Base-by-base conservation (phyloP, 1,140 invertebrate species). In the Drosophila nannoptera region DNA sequence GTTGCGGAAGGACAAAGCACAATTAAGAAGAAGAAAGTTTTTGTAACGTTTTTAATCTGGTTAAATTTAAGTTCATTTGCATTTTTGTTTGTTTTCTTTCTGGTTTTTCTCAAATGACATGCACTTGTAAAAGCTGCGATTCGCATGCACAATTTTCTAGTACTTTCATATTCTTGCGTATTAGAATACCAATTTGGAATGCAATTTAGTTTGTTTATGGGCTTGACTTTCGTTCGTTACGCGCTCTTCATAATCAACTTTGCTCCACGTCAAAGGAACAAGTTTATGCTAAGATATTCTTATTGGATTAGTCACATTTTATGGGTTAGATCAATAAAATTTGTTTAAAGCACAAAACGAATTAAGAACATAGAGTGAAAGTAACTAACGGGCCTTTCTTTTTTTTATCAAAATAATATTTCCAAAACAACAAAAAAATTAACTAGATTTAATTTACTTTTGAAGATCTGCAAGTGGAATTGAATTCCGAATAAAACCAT, bases 1-100 rank as follows among this genome's bases (percentile, higher is more conserved):
- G 88, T 89, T 89, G 88, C 88, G 88, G 88, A 89, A 89, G 89
- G 88, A 89, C 88, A 89, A 89, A 89, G 83, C 88, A 89, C 88
- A 89, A 89, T 87, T 81, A 87, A 86, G 77, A 89, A 87, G 80
- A 82, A 89, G 73, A 82, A 78, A 82, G 81, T 82, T 60, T 78
- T 86, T 81, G 65, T 78, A 81, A 84, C 68, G 64, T 63, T 72
- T 53, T 40, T 49, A 61, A 55, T 61, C 45, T 49, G 35, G 38
- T 49, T 77, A 67, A 49, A 67, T 12, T 56, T 56, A 45, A 53
- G 16, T 11, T 45, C 16, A 14, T 56, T 56, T 53, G 33, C 12
- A 22, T 22, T 22, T 22, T 22, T 22, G 22, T 43, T 43, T 14
- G 2, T 7, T 43, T 42, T 46, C 33, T 43, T 33, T 29, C 32